Evolutionary conservation across 1,140 invertebrate species (phyloP).

Genomic region (Pogonomyrmex barbatus): DNA sequence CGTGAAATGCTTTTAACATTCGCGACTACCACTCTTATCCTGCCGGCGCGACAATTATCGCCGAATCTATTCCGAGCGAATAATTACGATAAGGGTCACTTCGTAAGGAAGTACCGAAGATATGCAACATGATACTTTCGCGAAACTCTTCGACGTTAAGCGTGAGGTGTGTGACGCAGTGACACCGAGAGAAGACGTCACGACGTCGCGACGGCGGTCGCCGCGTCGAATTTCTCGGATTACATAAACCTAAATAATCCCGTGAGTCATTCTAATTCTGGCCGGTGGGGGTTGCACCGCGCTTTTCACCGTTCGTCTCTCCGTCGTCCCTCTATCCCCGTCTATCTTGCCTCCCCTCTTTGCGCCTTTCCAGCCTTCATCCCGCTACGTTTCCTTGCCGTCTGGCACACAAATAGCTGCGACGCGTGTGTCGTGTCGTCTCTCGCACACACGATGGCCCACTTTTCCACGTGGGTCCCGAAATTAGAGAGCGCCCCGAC

Average conservation of each 20-base stretch:
- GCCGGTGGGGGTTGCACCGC: slow-evolving; percentile 64
- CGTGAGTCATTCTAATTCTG: slow-evolving; percentile 76
- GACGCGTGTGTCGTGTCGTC: slow-evolving; percentile 67
- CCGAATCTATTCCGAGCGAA: slow-evolving; percentile 34
- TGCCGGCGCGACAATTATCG: background rate
- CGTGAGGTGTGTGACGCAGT: slow-evolving; percentile 39
- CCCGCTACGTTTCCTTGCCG: background rate
- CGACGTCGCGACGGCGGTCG: slow-evolving; percentile 45
- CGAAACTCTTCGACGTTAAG: slow-evolving; percentile 15
- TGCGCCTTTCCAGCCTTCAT: slow-evolving; percentile 45
- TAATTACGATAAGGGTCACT: background rate
- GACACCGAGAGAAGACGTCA: slow-evolving; percentile 41
- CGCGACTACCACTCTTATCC: background rate
- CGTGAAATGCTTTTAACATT: background rate
- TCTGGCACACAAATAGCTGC: slow-evolving; percentile 70
- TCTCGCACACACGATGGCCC: slow-evolving; percentile 69
- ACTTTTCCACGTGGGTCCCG: slow-evolving; percentile 69
- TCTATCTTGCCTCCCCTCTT: background rate
- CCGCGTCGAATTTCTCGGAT: slow-evolving; percentile 72
- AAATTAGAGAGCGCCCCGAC: slow-evolving; percentile 66
- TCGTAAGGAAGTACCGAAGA: slow-evolving; percentile 8
- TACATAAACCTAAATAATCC: slow-evolving; percentile 77
- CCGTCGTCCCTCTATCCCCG: background rate
- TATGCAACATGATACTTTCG: slow-evolving; percentile 66
- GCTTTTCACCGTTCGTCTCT: background rate